Evolutionary conservation across 2,888 invertebrate genomes (phyloP), one percentile per base, ranked within the genome.

Genomic region (Epirrhoe tristata): DNA sequence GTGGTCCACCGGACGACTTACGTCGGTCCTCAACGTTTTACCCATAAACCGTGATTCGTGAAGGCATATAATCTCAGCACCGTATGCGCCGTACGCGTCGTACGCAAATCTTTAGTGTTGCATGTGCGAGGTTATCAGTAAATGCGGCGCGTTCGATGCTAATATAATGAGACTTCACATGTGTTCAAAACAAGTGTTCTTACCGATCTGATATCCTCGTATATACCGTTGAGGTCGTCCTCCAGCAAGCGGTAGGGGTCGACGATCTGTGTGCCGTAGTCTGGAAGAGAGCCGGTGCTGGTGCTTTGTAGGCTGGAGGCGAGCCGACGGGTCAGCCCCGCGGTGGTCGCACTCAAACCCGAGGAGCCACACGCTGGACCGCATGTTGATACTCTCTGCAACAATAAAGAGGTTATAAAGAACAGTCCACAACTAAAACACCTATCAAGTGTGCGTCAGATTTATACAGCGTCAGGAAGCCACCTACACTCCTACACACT

Each of bases 181-280:
- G n/a, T n/a, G n/a, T 3, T 24, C 16, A 7, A 48, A 16, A 16
- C 14, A 48, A 7, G 6, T 48, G 43, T 55, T 34, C 89, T 87
- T 90, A 98, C 98, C 94, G 96, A 94, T 95, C 96, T 95, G 85
- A 98, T 97, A 85, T 98, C 97, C 80, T 96, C 95, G 86, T 97
- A 98, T 80, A 98, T 95, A 79, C 96, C 96, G 85, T 96, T 96
- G 72, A 98, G 95, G 86, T 98, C 98, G 80, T 97, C 96, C 80
- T 98, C 97, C 71, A 98, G 94, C 73, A 98, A 94, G 79, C 96
- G 95, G 87, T 98, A 98, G 69, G 98, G 98, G 93, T 98, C 97
- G 76, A 97, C 94, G 91, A 96, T 96, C 82, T 93, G 93, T 80
- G 91, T 91, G 79, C 93, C 91, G 84, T 96, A 95, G 84, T 97